Evolutionary conservation across 2,797 vertebrate species (phyloP), one percentile per base, ranked within the genome.

Genomic region (Sebastiscus tertius): DNA sequence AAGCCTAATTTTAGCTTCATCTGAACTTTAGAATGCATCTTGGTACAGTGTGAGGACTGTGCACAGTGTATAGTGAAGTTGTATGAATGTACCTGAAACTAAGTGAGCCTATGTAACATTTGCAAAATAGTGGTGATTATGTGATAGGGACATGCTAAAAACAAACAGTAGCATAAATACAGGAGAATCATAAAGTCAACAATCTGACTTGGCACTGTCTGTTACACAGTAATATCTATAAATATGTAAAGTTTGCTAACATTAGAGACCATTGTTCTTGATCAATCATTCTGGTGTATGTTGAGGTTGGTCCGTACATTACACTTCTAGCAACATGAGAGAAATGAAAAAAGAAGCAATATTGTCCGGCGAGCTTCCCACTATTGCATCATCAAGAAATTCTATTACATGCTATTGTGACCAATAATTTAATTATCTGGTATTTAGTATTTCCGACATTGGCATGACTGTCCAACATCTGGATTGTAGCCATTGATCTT

Each of bases 401-500:
- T 39, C 18, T 34, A 29, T 42, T 20, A 20, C 42, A 66, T 34
- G 3, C 22, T n/a, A 22, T 49, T 72, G 16, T 10, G 24, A 68
- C 61, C 59, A 61, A 65, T 83, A 58, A 73, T 82, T 76, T 6
- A 1, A 63, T 79, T 65, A 68, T 80, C 20, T 61, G 55, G 60
- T 33, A n/a, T 69, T 64, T 34, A 27, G n/a, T 56, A 56, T 71
- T 54, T 52, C 26, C 70, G 65, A 54, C 52, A 36, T 16, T 33
- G 18, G n/a, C 59, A 7, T 36, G n/a, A 55, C 22, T 26, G 60
- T 59, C 42, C 72, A 63, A 78, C 87, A 88, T 89, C 62, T 87
- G 81, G 73, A 70, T 56, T 80, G 79, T 24, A 79, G 65, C 85
- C 81, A 87, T 65, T 89, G 85, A 88, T 94, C 89, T 84, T 69